phyloP scores from a whole-genome alignment of 2,113 vertebrate genomes.

The Ardeotis arabs region DNA sequence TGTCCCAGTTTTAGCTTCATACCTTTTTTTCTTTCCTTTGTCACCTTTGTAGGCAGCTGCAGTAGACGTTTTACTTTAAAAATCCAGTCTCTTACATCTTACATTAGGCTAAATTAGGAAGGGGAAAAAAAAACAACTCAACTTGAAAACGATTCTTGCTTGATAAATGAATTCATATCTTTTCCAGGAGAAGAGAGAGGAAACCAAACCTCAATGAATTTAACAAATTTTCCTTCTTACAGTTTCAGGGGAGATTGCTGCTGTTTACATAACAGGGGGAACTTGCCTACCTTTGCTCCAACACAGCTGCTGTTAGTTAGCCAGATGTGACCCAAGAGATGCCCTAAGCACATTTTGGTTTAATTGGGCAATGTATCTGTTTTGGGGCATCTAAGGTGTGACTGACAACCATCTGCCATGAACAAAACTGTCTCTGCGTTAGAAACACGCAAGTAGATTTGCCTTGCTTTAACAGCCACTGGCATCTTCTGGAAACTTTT shows the following conservation, averaged over 20 bases:
- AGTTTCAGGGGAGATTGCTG: slow-evolving; percentile 22
- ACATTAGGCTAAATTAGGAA: neutral
- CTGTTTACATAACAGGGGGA: slow-evolving; percentile 5
- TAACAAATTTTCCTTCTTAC: neutral
- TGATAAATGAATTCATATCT: neutral
- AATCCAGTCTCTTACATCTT: neutral
- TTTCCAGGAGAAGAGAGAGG: neutral
- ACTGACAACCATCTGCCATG: slow-evolving; percentile 12
- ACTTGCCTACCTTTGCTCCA: slow-evolving; percentile 14
- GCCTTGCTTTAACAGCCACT: neutral
- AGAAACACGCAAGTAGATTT: neutral
- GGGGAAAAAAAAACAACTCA: neutral
- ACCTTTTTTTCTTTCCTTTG: neutral
- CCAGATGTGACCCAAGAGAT: slow-evolving; percentile 45
- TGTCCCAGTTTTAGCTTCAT: neutral
- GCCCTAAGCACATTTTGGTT: neutral
- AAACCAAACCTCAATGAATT: slow-evolving; percentile 16
- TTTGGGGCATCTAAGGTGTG: slow-evolving; percentile 11
- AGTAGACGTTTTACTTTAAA: neutral
- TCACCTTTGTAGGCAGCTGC: neutral
- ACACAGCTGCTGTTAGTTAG: slow-evolving; percentile 1
- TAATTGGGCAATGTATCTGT: slow-evolving; percentile 32
- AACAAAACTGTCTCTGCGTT: neutral
- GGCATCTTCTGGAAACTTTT: neutral
- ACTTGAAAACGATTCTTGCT: neutral